Conservation (phyloP, 1,140 invertebrate genomes). For the Holotrichia oblita region DNA sequence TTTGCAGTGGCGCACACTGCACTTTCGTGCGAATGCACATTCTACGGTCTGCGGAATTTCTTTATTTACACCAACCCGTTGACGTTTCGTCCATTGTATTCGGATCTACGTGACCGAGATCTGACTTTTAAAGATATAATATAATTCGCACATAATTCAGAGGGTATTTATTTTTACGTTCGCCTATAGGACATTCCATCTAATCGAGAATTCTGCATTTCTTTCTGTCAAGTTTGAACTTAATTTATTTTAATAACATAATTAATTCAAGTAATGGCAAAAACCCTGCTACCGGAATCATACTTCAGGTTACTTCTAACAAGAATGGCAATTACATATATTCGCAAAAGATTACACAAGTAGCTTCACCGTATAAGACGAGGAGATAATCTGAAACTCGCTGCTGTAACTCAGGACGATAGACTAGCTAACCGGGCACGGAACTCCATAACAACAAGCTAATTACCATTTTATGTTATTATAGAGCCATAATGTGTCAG, state of each 20-base stretch:
- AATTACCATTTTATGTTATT: slow-evolving; percentile 55
- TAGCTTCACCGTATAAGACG: no score
- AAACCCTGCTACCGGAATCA: no score
- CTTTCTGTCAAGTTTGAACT: no score
- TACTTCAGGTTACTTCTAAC: no score
- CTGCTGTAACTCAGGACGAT: no score
- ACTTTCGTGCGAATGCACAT: not conserved
- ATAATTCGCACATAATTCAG: not conserved
- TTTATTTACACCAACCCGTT: slow-evolving; percentile 7
- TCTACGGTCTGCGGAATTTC: slow-evolving; percentile 15
- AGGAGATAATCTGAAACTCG: no score
- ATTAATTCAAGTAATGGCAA: no score
- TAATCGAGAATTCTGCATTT: no score
- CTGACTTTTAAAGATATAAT: slow-evolving; percentile 7
- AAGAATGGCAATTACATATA: no score
- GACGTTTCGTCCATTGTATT: slow-evolving; percentile 16
- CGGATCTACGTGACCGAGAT: slow-evolving; percentile 10
- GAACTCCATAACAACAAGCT: slow-evolving; percentile 49
- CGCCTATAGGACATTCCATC: no score
- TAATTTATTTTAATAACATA: no score
- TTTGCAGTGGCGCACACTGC: not conserved
- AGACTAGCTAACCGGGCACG: not conserved
- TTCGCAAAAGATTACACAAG: no score
- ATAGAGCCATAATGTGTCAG: slow-evolving; percentile 53
- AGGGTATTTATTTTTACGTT: not conserved